Evolutionary conservation across 1,140 invertebrate genomes (phyloP).

Genomic region (Rhyacophila brunnea): DNA sequence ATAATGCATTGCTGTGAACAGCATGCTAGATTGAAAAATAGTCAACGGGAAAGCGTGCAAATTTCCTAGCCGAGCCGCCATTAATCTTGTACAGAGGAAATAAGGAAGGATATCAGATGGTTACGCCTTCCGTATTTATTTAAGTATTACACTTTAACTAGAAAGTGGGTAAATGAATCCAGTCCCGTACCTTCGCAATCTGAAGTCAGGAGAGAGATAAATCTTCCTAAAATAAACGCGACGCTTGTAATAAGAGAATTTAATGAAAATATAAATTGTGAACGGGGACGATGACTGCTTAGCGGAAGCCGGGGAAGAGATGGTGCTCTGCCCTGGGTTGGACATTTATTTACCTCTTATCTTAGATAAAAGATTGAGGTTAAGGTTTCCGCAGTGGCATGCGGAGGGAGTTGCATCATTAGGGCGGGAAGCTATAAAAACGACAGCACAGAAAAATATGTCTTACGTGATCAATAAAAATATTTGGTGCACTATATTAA

Average conservation of each 20-base stretch:
- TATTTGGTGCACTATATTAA: no score
- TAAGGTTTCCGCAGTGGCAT: neutral
- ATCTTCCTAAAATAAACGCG: slow-evolving; percentile 20
- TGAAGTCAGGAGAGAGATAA: slow-evolving; percentile 11
- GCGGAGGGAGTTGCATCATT: no score
- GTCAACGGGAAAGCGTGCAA: no score
- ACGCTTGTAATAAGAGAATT: slow-evolving; percentile 19
- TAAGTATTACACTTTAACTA: slow-evolving; percentile 3
- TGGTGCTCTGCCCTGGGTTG: neutral
- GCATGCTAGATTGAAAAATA: no score
- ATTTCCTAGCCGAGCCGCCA: neutral
- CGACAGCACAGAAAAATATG: no score
- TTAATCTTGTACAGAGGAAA: slow-evolving; percentile 1
- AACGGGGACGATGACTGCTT: slow-evolving; percentile 3
- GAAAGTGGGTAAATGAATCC: slow-evolving; percentile 3
- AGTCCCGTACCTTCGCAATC: slow-evolving; percentile 6
- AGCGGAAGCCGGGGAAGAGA: neutral
- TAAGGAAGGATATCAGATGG: slow-evolving; percentile 3
- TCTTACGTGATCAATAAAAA: no score
- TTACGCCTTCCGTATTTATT: slow-evolving; percentile 4
- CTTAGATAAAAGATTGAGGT: slow-evolving; percentile 18
- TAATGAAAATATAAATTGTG: slow-evolving; percentile 31
- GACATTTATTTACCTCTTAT: slow-evolving; percentile 15
- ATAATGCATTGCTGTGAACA: no score
- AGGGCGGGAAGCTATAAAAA: no score